Evolutionary conservation across 1,140 invertebrate genomes (phyloP), one percentile per base, ranked within the genome.

Genomic region (Bicyclus anynana): DNA sequence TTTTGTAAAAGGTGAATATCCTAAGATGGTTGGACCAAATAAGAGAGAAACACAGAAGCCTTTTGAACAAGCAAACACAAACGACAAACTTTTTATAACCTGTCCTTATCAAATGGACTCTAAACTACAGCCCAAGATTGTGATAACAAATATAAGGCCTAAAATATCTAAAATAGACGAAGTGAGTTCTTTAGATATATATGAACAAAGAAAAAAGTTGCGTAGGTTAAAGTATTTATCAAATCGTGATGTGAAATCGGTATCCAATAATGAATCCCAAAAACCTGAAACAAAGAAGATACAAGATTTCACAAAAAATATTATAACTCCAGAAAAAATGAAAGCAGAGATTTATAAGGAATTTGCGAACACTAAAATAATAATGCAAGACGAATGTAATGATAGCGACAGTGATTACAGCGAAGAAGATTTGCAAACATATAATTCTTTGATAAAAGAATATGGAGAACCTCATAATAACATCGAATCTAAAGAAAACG

Each of bases 301-400:
- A 5, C 12, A 54, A 51, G 69, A 78, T 27, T 67, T 63, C 42
- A 29, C 44, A 17, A 75, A 63, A 29, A 77, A 79, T 63, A 74
- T 89, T n/a, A 80, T 87, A 53, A 89, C 82, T n/a, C 77, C 85
- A 13, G 74, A 79, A 40, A 85, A 82, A 67, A 84, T 89, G 62
- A 79, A 74, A 50, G 69, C 50, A 10, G 85, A 89, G 56, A 79
- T 89, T 48, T 81, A 69, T 33, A 84, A 86, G 65, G 84, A 86
- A 59, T 79, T 84, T 61, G 38, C 66, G 2, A 75, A 66, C 20
- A 74, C 69, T 9, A 82, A 74, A 71, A 42, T 69, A 5, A 70
- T 37, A 42, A 14, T 63, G n/a, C 53, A 69, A 5, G 72, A 76
- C 16, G 67, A 65, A 4, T 70, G 53, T 42, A 72, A 66, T 33